These are phyloP conservation scores for Emydura subglobosa DNA, from an alignment of 2,113 vertebrate genomes.

Conservation along the genomic window DNA sequence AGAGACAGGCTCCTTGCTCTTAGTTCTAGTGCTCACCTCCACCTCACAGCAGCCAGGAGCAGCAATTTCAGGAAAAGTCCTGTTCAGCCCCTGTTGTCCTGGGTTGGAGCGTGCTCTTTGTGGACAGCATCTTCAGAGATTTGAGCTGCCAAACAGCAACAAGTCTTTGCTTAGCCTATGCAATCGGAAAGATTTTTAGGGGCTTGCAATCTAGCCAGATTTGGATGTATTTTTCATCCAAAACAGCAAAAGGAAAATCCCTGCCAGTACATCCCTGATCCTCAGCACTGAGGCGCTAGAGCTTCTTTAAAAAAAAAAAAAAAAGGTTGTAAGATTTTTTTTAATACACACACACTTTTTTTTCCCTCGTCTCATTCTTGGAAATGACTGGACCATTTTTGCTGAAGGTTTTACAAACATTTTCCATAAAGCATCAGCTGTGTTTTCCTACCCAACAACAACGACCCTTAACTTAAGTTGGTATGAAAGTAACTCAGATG, in stretches of 20 bases:
- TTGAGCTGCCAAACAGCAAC: background rate
- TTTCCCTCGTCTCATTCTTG: background rate
- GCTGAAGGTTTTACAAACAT: background rate
- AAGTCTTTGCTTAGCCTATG: background rate
- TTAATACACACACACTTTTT: background rate
- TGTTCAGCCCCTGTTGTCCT: background rate
- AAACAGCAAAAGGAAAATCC: background rate
- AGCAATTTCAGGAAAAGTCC: background rate
- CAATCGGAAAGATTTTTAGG: background rate
- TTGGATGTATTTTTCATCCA: background rate
- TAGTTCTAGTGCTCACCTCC: background rate
- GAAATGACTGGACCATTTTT: background rate
- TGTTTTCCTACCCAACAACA: background rate
- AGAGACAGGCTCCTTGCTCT: background rate
- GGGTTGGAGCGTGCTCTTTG: background rate
- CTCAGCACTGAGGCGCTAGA: fast-evolving
- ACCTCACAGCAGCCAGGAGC: fast-evolving
- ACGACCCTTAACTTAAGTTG: too few species aligned
- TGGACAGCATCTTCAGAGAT: fast-evolving
- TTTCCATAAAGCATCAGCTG: background rate
- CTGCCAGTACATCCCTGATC: background rate
- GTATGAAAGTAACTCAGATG: background rate
- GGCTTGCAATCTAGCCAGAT: background rate
- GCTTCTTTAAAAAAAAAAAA: too few species aligned
- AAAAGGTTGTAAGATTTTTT: background rate